Evolutionary conservation across 2,113 vertebrate genomes (phyloP).

Genomic region (Bombycilla garrulus): DNA sequence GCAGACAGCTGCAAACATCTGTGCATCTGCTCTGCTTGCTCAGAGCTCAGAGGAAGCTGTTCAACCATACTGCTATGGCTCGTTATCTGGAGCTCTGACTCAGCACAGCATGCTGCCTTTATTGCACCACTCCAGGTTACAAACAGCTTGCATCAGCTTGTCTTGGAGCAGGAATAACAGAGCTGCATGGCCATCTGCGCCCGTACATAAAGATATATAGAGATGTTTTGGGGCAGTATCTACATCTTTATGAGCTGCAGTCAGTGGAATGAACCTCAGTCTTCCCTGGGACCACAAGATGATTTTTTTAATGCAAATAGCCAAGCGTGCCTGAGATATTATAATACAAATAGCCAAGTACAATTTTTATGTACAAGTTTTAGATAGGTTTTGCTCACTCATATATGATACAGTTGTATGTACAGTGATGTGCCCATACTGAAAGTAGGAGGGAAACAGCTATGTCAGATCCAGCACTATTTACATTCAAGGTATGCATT

Average conservation of each 20-base stretch:
- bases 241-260: background rate
- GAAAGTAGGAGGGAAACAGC: background rate
- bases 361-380: background rate
- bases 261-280: background rate
- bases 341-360: background rate
- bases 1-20: background rate
- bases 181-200: background rate
- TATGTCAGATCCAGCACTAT: background rate
- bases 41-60: background rate
- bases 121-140: background rate
- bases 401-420: background rate
- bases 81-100: background rate
- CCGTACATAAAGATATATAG: background rate
- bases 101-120: background rate
- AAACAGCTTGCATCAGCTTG: background rate
- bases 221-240: background rate
- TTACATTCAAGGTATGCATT: background rate
- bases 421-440: background rate
- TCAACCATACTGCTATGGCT: background rate
- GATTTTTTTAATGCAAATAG: background rate
- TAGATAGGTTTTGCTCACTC: background rate
- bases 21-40: background rate
- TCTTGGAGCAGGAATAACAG: background rate
- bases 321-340: fast-evolving
- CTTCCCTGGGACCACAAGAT: background rate